Evolutionary conservation across 1,140 invertebrate species (phyloP), one percentile per base, ranked within the genome.

Genomic region (Pseudachorutes palmiensis): DNA sequence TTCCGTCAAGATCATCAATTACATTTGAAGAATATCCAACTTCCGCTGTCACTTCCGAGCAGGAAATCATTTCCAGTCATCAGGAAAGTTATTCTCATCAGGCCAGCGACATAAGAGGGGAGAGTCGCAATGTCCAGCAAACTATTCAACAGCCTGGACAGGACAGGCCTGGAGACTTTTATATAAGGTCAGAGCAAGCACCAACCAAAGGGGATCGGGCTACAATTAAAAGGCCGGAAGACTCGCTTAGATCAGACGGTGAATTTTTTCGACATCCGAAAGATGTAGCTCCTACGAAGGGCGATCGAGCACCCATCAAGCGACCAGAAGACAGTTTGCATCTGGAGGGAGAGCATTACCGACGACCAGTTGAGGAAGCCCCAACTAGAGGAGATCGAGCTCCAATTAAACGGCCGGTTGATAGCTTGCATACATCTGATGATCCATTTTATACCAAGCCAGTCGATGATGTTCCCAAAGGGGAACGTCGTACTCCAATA

Each of bases 391-490:
- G 81, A 31, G 66, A 81, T 32, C 79, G 77, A 41, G 71, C 74
- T 26, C 77, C 78, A 57, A 79, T 79, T 3, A 79, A 78, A 73
- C 81, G 24, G 70, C 79, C 26, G 3, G 84, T 85, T 72, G 86
- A 76, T 55, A 14, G 22, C 41, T 61, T 61, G 24, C 36, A 45
- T 12, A 45, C 36, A 9, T 45, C 29, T 14, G 62, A 36, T 55
- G 64, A 31, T 14, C 28, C 49, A 26, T 65, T 65, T 28, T 66
- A 66, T 48, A 33, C 31, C 26, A 60, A 36, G 32, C 66, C 66
- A 2, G 41, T 61, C 9, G 45, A 67, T 33, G 33, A 36, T 2
- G n/a, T 29, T 32, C 41, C 60, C 5, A 22, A 5, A 12, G 60
- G 60, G 9, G 14, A 57, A 9, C 14, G 24, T 5, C 59, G 80